Percentiles rank a stretch among this genome's conserved stretches.
Evolutionary conservation across 2,888 invertebrate species (phyloP).

Genomic region (Cenopis cana): DNA sequence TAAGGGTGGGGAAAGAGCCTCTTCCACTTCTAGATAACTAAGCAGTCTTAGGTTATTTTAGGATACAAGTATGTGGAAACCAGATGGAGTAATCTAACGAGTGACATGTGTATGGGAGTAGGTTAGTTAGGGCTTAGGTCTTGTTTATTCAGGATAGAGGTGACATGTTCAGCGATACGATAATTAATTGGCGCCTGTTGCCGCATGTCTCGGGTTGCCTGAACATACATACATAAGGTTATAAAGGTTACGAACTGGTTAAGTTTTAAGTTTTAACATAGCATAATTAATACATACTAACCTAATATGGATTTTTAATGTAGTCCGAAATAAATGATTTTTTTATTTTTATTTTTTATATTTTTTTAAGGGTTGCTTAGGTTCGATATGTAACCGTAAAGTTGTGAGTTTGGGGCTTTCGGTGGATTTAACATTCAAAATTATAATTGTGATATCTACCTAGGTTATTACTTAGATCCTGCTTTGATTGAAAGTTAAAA

Average conservation of each 20-base stretch:
- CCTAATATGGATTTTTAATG: too few species aligned
- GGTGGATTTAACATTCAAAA: neutral
- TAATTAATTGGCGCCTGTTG: too few species aligned
- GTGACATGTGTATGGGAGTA: slow-evolving; percentile 4
- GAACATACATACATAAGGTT: too few species aligned
- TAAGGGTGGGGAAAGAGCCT: slow-evolving; percentile 20
- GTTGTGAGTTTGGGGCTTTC: neutral
- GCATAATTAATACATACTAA: too few species aligned
- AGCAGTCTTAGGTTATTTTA: slow-evolving; percentile 14
- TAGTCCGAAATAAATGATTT: too few species aligned
- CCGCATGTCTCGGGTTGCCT: too few species aligned
- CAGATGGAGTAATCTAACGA: slow-evolving; percentile 1
- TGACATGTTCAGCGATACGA: too few species aligned
- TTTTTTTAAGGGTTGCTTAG: too few species aligned
- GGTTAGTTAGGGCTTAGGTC: neutral
- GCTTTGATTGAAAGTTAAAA: neutral
- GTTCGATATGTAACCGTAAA: neutral
- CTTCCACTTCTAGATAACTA: slow-evolving; percentile 13
- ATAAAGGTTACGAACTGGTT: too few species aligned
- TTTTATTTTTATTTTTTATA: too few species aligned
- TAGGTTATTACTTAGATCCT: neutral
- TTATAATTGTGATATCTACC: neutral
- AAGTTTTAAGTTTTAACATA: too few species aligned
- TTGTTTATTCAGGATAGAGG: too few species aligned
- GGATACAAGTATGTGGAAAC: neutral